Conservation (phyloP, 1,140 invertebrate species). For the Eulimnadia texana region DNA sequence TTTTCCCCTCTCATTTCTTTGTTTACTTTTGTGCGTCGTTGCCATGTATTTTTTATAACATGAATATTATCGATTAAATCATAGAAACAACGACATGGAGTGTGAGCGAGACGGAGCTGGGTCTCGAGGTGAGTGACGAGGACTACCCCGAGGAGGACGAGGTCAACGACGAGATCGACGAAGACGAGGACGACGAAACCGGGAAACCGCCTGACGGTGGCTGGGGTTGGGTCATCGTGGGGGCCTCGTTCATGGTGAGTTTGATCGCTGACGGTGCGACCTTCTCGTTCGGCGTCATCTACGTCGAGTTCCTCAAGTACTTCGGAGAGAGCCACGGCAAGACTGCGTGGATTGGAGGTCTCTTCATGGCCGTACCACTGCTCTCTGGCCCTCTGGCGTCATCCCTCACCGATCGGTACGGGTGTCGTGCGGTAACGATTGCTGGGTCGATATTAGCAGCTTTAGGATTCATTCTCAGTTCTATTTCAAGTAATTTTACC, state of each 20-base stretch:
- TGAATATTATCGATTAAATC: too few relatives aligned
- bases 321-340: constrained; percentile 66
- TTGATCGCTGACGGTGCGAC: constrained; percentile 88
- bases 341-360: constrained; percentile 74
- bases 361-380: constrained; percentile 80
- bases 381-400: constrained; percentile 77
- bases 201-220: constrained; percentile 3
- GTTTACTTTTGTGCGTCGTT: too few relatives aligned
- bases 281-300: constrained; percentile 81
- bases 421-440: constrained; percentile 64
- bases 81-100: constrained; percentile 7
- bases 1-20: too few relatives aligned
- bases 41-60: too few relatives aligned
- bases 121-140: background rate
- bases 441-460: constrained; percentile 61
- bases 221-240: constrained; percentile 63
- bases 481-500: constrained; percentile 40
- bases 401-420: constrained; percentile 71
- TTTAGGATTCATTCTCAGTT: constrained; percentile 64
- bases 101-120: constrained; percentile 3
- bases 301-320: constrained; percentile 69
- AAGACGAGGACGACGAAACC: background rate
- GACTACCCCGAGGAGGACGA: background rate
- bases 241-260: constrained; percentile 74
- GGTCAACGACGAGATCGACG: background rate